Percentiles rank a stretch among this genome's conserved stretches.
These are phyloP conservation scores for Anser cygnoides DNA, from an alignment of 2,113 vertebrate genomes.

Conservation along the genomic window DNA sequence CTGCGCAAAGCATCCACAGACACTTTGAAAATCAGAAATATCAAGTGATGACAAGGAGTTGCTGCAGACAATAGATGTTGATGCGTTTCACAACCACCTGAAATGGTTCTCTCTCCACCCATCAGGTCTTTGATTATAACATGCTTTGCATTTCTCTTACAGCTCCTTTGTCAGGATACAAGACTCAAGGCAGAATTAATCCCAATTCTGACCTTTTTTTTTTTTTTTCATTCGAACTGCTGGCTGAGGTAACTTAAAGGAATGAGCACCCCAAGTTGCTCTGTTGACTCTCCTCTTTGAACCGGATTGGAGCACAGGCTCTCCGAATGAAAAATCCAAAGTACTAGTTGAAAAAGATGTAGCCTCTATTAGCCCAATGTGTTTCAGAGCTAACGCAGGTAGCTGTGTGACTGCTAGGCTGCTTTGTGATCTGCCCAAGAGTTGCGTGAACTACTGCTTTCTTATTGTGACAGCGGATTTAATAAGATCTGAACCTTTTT, in stretches of 20 bases:
- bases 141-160: background rate
- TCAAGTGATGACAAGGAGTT: constrained; percentile 34
- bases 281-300: background rate
- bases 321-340: background rate
- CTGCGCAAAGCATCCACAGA: constrained; percentile 61
- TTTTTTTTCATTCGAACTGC: background rate
- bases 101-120: background rate
- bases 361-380: fast-evolving
- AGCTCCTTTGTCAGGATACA: background rate
- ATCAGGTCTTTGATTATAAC: background rate
- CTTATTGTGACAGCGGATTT: background rate
- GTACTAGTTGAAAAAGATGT: background rate
- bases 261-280: background rate
- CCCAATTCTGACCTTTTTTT: background rate
- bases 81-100: background rate
- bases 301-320: background rate
- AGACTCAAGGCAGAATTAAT: background rate
- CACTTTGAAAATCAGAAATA: constrained; percentile 53
- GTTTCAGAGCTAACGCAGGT: background rate
- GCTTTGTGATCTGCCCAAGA: background rate
- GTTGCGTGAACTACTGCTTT: background rate
- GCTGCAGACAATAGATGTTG: constrained; percentile 55
- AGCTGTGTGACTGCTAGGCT: background rate
- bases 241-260: background rate
- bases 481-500: background rate